Evolutionary conservation across 2,888 invertebrate species (phyloP).

Genomic region (Acronicta aceris): DNA sequence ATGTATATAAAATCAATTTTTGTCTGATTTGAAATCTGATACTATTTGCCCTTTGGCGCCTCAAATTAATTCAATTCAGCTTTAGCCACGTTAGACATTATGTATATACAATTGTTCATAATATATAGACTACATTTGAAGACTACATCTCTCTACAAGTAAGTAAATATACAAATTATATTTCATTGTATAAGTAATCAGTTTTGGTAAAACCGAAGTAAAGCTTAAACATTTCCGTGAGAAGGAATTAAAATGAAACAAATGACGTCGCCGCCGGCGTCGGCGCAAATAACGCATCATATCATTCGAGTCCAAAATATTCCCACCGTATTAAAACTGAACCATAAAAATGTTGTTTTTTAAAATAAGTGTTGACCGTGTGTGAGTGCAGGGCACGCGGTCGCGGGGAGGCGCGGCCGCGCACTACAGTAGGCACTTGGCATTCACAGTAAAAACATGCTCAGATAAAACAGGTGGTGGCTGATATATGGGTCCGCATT

Average conservation of each 20-base stretch:
- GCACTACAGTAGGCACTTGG: slow-evolving; percentile 65
- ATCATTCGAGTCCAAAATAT: slow-evolving; percentile 27
- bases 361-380: slow-evolving; percentile 52
- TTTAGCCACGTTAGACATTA: no score
- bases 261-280: slow-evolving; percentile 11
- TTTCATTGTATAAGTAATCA: neutral
- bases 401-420: slow-evolving; percentile 26
- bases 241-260: slow-evolving; percentile 29
- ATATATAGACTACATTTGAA: no score
- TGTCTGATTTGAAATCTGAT: no score
- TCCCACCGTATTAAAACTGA: slow-evolving; percentile 41
- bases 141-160: no score
- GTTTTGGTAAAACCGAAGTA: slow-evolving; percentile 9
- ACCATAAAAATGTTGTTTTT: slow-evolving; percentile 49
- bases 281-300: slow-evolving; percentile 33
- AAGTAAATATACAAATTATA: no score
- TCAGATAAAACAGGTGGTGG: slow-evolving; percentile 83
- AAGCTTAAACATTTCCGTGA: slow-evolving; percentile 30
- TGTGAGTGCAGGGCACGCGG: slow-evolving; percentile 16
- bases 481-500: slow-evolving; percentile 83
- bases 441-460: slow-evolving; percentile 74
- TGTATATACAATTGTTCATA: no score
- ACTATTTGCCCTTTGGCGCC: no score
- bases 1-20: slow-evolving; percentile 25
- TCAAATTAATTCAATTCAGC: no score